Evolutionary conservation across 2,888 invertebrate species (phyloP), one percentile per base, ranked within the genome.

Genomic region (Cordilura impudica): DNA sequence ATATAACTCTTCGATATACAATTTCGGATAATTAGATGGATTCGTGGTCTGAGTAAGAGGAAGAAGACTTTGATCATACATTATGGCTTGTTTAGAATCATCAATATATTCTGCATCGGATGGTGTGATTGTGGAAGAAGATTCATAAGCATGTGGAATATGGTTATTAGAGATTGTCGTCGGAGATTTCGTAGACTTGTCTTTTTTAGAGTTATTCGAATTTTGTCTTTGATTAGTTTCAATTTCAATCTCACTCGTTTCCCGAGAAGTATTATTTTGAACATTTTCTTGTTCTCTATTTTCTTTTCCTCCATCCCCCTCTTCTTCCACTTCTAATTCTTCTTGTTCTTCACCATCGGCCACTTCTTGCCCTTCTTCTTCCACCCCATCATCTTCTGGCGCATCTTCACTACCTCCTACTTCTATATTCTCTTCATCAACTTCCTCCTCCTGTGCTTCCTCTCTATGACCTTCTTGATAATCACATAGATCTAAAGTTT

Each of bases 401-500:
- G 35, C 56, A 10, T 19, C 26, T 10, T 47, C 26, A 12, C 26
- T 39, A 16, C 21, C 65, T 3, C 45, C 69, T 2, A n/a, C 67
- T 18, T 65, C 70, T 4, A 53, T 39, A 47, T 54, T 26, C 0
- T n/a, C 53, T 18, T 66, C 63, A 0, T 63, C 72, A 1, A 45
- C 81, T 1, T 63, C 60, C 2, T 56, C 58, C 0, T 43, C 63
- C 1, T 58, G 60, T 14, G 81, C 77, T 0, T 71, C 75, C 0
- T 81, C 69, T 1, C 51, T 77, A 1, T 60, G 75, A 6, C 51
- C 47, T 7, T 78, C 79, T 8, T 77, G 79, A 81, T 82, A 87
- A 54, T 84, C 84, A 35, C 89, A 89, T 4, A 84, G 80, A 83
- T 89, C 88, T 8, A 89, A 73, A 0, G 86, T 81, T 7, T 86